Percentiles rank a stretch among this genome's conserved stretches.
These are phyloP conservation scores for Callospermophilus lateralis DNA, from an alignment of 2,113 vertebrate species.

Conservation along the genomic window DNA sequence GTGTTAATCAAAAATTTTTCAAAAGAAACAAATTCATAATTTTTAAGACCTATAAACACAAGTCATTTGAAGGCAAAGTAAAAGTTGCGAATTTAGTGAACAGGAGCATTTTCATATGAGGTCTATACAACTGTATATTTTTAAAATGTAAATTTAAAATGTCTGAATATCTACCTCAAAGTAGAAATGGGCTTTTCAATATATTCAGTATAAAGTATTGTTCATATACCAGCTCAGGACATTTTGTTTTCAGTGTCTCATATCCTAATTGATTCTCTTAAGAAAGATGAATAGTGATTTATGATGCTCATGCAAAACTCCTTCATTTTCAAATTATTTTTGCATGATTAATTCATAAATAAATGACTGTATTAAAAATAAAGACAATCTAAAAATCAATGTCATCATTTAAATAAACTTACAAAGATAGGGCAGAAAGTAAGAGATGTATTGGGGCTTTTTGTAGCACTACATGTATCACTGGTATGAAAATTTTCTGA, in stretches of 20 bases:
- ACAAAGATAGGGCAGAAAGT: not conserved
- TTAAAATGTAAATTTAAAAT: slow-evolving; percentile 47
- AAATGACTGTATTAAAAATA: slow-evolving; percentile 48
- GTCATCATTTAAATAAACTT: slow-evolving; percentile 13
- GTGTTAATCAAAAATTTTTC: not conserved
- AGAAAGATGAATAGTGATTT: slow-evolving; percentile 37
- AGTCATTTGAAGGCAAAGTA: not conserved
- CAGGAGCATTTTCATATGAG: slow-evolving; percentile 63
- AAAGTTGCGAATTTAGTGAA: slow-evolving; percentile 6
- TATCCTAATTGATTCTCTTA: slow-evolving; percentile 55
- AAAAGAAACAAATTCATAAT: not conserved
- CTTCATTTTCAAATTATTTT: slow-evolving; percentile 73
- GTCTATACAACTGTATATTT: slow-evolving; percentile 45
- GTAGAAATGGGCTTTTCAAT: slow-evolving; percentile 34
- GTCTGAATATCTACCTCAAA: not conserved
- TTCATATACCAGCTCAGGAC: not conserved
- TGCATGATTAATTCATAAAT: slow-evolving; percentile 67
- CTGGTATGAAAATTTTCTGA: not conserved
- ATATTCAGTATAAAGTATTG: slow-evolving; percentile 59
- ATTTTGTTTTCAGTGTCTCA: slow-evolving; percentile 20
- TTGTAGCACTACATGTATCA: not conserved
- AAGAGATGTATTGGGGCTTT: not conserved
- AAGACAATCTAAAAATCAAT: not conserved
- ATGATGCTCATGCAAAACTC: slow-evolving; percentile 62
- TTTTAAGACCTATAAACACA: not conserved